Conservation (phyloP, 2,113 vertebrate genomes). For the Perca schrenkii region DNA sequence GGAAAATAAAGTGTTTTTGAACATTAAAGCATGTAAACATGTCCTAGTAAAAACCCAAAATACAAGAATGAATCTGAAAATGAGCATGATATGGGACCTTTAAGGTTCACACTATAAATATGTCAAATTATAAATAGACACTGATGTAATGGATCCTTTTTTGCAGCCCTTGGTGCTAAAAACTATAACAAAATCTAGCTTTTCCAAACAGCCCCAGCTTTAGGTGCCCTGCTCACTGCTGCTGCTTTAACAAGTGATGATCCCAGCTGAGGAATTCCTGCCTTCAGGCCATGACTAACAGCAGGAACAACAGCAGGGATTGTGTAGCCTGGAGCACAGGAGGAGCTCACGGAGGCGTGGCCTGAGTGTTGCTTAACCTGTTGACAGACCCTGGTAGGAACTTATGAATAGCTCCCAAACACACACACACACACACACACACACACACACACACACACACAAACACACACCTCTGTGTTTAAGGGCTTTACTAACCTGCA, state of each 20-base stretch:
- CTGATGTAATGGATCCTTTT: background rate
- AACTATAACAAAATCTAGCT: background rate
- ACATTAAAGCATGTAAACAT: too few species aligned
- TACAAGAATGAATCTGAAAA: too few species aligned
- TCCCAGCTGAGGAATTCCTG: constrained; percentile 59
- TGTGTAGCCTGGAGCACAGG: constrained; percentile 54
- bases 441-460: background rate
- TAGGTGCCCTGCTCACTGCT: background rate
- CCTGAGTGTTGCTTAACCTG: constrained; percentile 64
- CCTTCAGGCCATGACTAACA: constrained; percentile 72
- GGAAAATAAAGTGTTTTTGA: too few species aligned
- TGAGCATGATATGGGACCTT: too few species aligned
- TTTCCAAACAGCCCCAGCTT: constrained; percentile 9
- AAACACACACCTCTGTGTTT: constrained; percentile 39
- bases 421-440: background rate
- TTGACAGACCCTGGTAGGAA: constrained; percentile 40
- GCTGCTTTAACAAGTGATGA: constrained; percentile 36
- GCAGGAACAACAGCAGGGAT: constrained; percentile 59
- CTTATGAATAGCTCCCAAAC: constrained; percentile 1
- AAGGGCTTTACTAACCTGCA: constrained; percentile 50
- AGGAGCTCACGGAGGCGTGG: constrained; percentile 38
- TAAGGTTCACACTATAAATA: background rate
- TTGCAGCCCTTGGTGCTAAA: background rate
- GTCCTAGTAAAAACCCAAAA: too few species aligned
- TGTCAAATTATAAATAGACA: background rate